phyloP scores from a whole-genome alignment of 35 echinoderm and acorn worm species.

The Amphiura filiformis region DNA sequence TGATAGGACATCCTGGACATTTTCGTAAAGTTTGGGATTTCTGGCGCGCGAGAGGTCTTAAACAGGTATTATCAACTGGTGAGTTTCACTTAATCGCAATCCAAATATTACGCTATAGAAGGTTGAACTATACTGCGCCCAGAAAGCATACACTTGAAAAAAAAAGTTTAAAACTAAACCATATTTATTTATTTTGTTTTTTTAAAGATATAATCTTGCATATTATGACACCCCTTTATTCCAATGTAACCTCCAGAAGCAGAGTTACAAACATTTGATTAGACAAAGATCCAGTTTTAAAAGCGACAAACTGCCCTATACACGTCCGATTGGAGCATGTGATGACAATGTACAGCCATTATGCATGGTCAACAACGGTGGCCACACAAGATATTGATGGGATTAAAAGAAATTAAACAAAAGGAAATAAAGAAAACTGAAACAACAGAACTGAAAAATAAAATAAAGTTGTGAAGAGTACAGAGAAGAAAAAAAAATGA shows the following conservation, averaged over 20 bases:
- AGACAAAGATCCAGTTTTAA: too few species aligned
- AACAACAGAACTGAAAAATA: too few species aligned
- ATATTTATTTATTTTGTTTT: neutral
- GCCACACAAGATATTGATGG: too few species aligned
- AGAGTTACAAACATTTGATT: too few species aligned
- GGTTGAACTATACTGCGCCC: neutral
- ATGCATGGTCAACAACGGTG: too few species aligned
- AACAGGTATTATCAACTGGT: slow-evolving; percentile 20
- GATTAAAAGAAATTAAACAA: too few species aligned
- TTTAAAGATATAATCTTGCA: neutral
- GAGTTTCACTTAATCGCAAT: neutral
- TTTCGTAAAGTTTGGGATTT: slow-evolving; percentile 37
- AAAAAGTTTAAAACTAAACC: neutral
- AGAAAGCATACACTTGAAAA: neutral
- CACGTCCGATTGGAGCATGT: neutral
- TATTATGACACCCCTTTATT: neutral
- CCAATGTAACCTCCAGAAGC: too few species aligned
- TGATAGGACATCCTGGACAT: slow-evolving; percentile 20
- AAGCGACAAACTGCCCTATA: too few species aligned
- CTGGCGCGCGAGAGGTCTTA: slow-evolving; percentile 20
- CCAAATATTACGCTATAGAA: neutral
- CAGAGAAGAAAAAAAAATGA: too few species aligned
- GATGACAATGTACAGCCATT: too few species aligned
- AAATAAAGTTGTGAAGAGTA: too few species aligned
- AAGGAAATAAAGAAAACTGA: too few species aligned